Evolutionary conservation across 2,797 vertebrate species (phyloP), one percentile per base, ranked within the genome.

Genomic region (Acanthis flammea): DNA sequence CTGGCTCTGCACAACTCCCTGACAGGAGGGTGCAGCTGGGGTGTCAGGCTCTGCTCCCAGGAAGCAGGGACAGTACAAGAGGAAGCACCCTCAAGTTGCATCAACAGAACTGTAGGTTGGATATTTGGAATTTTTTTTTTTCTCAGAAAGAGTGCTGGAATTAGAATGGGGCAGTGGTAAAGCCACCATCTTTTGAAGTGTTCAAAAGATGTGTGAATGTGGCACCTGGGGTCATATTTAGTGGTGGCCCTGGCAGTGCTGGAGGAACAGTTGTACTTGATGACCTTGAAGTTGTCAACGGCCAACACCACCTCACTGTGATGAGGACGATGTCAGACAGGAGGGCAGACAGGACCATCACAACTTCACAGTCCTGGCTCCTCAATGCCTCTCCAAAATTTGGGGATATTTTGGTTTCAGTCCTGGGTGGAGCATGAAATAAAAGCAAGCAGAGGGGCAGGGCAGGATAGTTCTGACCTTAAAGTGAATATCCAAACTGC

Each of bases 31-130:
- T 3, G 2, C 51, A 48, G 25, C 6, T 1, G 1, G 15, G 28
- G 47, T 9, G 5, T 50, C 2, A 0, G 85, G 21, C 12, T 80
- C 25, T 73, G 53, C 39, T 73, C 30, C 37, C 7, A 45, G 14
- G 21, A 10, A 67, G 28, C 14, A 54, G 25, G 39, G 22, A 51
- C 30, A 51, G n/a, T 0, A 33, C 0, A 0, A 39, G n/a, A 22
- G 21, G 33, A 3, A 66, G 58, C 2, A 2, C 18, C 25, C 63
- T 33, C 55, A 62, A 53, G 19, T 10, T 47, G 21, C 15, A 21
- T 17, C 47, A 68, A 53, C 11, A 25, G 12, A 61, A 30, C 15
- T 74, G 67, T 31, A 35, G 15, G 14, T 8, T 66, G 33, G 18
- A 54, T 74, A 47, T 11, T 19, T 25, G 22, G 25, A 53, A 58